Conservation (phyloP, 2,797 vertebrate species). For the Channa striata region DNA sequence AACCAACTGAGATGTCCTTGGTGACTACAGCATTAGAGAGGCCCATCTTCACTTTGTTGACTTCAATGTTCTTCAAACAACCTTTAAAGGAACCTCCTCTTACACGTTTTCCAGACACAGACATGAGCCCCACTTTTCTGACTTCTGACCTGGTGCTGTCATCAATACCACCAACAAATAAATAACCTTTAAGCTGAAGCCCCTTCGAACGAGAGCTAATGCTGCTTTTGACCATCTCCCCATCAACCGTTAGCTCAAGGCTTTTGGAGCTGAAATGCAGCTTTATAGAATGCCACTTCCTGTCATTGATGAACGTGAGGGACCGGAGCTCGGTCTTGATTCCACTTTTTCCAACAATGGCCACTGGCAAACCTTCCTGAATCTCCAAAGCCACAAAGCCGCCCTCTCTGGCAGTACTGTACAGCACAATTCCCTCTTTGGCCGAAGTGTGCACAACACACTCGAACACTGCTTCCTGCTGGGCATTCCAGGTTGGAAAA, state of each 20-base stretch:
- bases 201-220: slow-evolving; percentile 76
- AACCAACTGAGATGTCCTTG: slow-evolving; percentile 93
- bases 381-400: slow-evolving; percentile 91
- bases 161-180: slow-evolving; percentile 91
- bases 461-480: slow-evolving; percentile 80
- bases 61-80: slow-evolving; percentile 88
- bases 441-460: slow-evolving; percentile 86
- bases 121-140: slow-evolving; percentile 83
- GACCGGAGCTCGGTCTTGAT: slow-evolving; percentile 85
- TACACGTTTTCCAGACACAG: slow-evolving; percentile 86
- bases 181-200: slow-evolving; percentile 82
- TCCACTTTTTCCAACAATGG: slow-evolving; percentile 81
- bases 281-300: slow-evolving; percentile 87
- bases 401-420: slow-evolving; percentile 85
- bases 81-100: slow-evolving; percentile 92
- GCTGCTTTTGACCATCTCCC: slow-evolving; percentile 82
- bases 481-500: slow-evolving; percentile 84
- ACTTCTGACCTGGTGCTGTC: slow-evolving; percentile 83
- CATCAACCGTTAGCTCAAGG: slow-evolving; percentile 87
- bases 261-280: slow-evolving; percentile 83
- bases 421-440: slow-evolving; percentile 88
- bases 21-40: slow-evolving; percentile 87
- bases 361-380: slow-evolving; percentile 86
- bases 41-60: slow-evolving; percentile 83
- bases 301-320: slow-evolving; percentile 82